A percentile compares a stretch with the other conserved stretches of the same genome.
Conservation (phyloP, 2,888 invertebrate species). For the Cheilosia grossa region DNA sequence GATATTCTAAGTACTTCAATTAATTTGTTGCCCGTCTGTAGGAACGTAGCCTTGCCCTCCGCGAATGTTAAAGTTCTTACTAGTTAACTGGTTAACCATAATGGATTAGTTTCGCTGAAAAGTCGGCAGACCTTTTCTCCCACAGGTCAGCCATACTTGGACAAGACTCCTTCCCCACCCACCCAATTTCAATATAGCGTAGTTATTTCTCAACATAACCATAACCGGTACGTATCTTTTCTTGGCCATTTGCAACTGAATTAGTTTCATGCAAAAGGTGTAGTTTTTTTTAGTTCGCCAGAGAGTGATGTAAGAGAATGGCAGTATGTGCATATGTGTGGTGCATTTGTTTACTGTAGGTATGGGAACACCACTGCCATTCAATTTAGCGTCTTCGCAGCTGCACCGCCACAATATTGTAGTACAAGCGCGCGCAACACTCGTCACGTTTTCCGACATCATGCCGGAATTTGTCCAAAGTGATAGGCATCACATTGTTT, state of each 20-base stretch:
- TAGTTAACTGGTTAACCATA: too few species aligned
- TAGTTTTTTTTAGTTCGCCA: background rate
- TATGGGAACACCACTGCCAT: constrained; percentile 49
- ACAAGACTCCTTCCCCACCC: too few species aligned
- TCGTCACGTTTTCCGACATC: constrained; percentile 75
- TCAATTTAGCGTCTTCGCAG: constrained; percentile 64
- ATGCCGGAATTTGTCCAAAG: constrained; percentile 75
- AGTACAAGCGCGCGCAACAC: constrained; percentile 64
- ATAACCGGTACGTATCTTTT: background rate
- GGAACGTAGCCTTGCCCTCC: too few species aligned
- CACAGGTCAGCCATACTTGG: too few species aligned
- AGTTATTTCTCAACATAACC: background rate
- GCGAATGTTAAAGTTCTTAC: too few species aligned
- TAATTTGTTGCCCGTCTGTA: too few species aligned
- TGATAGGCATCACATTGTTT: constrained; percentile 75
- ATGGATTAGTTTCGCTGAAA: too few species aligned
- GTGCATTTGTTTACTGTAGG: constrained; percentile 22
- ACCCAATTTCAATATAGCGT: too few species aligned
- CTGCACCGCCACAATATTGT: constrained; percentile 65
- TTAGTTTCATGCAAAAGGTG: constrained; percentile 31
- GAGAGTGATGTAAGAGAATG: constrained; percentile 60
- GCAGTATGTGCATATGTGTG: constrained; percentile 17
- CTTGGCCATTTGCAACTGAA: constrained; percentile 6
- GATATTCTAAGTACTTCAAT: too few species aligned
- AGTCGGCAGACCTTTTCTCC: too few species aligned